Percentiles rank a stretch among this genome's conserved stretches.
Conservation (phyloP, 2,888 invertebrate genomes). For the Hecatera dysodea region DNA sequence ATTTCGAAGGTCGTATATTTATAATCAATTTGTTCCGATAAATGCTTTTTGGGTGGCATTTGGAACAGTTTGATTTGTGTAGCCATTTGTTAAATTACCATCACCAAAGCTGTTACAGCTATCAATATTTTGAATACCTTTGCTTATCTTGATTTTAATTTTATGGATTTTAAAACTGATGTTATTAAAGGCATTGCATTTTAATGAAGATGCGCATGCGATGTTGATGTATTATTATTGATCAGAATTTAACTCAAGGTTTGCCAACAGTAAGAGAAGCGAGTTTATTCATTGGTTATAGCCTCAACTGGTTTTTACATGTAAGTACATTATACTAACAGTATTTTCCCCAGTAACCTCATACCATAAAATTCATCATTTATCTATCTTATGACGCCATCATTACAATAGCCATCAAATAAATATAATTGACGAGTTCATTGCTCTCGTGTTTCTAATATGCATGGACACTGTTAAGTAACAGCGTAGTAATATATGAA, state of each 20-base stretch:
- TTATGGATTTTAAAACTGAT: constrained; percentile 42
- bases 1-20: constrained; percentile 70
- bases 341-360: constrained; percentile 24
- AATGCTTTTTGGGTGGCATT: constrained; percentile 71
- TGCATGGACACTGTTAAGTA: constrained; percentile 74
- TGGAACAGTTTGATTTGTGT: constrained; percentile 66
- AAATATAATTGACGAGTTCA: constrained; percentile 65
- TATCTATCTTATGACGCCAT: constrained; percentile 53
- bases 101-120: constrained; percentile 45
- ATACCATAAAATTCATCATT: constrained; percentile 36
- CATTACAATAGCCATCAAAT: constrained; percentile 57
- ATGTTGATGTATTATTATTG: constrained; percentile 5
- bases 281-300: constrained; percentile 1
- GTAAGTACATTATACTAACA: constrained; percentile 1
- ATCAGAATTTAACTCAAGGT: not conserved
- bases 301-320: not conserved
- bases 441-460: constrained; percentile 73
- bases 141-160: constrained; percentile 44
- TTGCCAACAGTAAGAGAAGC: not conserved
- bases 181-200: constrained; percentile 22
- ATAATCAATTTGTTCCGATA: constrained; percentile 73
- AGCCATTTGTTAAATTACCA: constrained; percentile 65
- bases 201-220: constrained; percentile 13
- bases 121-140: constrained; percentile 53
- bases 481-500: constrained; percentile 59